A percentile compares a stretch with the other conserved stretches of the same genome.
Evolutionary conservation across 2,113 vertebrate species (phyloP).

Genomic region (Mus spicilegus): DNA sequence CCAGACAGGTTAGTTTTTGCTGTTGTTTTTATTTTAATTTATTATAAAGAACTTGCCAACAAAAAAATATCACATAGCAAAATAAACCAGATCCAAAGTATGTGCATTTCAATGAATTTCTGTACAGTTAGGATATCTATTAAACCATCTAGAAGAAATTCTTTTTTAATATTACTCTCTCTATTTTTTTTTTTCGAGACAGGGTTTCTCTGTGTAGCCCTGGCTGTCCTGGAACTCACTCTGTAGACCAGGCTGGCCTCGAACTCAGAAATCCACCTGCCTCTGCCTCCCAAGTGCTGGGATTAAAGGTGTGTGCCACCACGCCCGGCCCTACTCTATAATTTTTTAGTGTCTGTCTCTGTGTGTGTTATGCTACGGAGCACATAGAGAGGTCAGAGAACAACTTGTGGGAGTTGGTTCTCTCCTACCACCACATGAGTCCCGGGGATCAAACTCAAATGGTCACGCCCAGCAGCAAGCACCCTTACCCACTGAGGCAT

Average conservation of each 20-base stretch:
- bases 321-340: too few species aligned
- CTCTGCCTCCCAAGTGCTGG: too few species aligned
- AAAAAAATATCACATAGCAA: not conserved
- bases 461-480: not conserved
- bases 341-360: not conserved
- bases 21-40: not conserved
- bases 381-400: not conserved
- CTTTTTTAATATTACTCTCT: not conserved
- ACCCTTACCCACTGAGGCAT: not conserved
- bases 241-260: too few species aligned
- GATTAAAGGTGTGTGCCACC: too few species aligned
- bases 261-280: too few species aligned
- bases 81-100: not conserved
- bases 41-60: not conserved
- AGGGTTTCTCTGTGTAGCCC: too few species aligned
- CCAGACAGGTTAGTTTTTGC: not conserved
- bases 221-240: too few species aligned
- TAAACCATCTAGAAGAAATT: constrained; percentile 11
- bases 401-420: not conserved
- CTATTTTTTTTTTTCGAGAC: too few species aligned
- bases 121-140: not conserved
- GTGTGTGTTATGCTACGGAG: not conserved
- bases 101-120: not conserved
- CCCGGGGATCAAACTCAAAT: not conserved
- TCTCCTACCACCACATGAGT: not conserved